Evolutionary conservation across 2,113 vertebrate species (phyloP).

Genomic region (Centropus bengalensis): DNA sequence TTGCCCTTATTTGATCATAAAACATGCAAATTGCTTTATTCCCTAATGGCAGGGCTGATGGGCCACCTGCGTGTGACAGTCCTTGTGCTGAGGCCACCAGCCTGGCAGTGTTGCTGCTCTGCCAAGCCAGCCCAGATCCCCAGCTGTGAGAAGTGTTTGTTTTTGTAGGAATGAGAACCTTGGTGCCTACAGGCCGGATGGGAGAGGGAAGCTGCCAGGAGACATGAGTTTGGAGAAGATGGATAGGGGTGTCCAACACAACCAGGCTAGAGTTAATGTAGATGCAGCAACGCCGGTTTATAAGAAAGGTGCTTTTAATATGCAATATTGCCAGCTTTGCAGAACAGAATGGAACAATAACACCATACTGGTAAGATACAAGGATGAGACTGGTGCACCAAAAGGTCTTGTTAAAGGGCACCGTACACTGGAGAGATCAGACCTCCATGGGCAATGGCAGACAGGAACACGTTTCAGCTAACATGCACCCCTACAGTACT

Average conservation of each 20-base stretch:
- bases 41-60: background rate
- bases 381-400: background rate
- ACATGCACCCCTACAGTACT: background rate
- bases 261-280: background rate
- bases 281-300: background rate
- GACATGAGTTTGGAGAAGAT: background rate
- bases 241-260: background rate
- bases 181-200: background rate
- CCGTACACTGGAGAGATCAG: background rate
- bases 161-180: background rate
- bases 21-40: background rate
- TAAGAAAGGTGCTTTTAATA: conserved; percentile 36
- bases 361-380: background rate
- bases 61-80: background rate
- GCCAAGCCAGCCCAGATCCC: background rate
- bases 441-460: background rate
- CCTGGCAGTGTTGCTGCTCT: background rate
- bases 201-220: accelerated
- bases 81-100: background rate
- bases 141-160: background rate
- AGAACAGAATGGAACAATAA: background rate
- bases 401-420: background rate
- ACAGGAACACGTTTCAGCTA: background rate
- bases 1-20: background rate
- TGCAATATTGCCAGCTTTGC: background rate